Evolutionary conservation across 2,113 vertebrate species (phyloP).

Genomic region (human (Homo sapiens)): GRCh38 chr3:189505001-189505500

Average conservation of each 20-base stretch:
- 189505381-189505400: background rate
- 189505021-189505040: background rate
- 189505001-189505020: background rate
- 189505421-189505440: background rate
- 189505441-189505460: background rate
- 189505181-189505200: background rate
- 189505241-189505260: no score
- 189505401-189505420: background rate
- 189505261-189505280: background rate
- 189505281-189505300: background rate
- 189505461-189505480: background rate
- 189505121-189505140: background rate
- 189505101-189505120: background rate
- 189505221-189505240: background rate
- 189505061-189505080: background rate
- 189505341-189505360: background rate
- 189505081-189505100: background rate
- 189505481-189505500: background rate
- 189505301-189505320: background rate
- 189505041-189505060: background rate
- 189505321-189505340: background rate
- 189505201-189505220: background rate
- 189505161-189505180: background rate
- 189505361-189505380: background rate
- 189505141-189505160: background rate